Base-by-base conservation (phyloP, 2,797 vertebrate genomes). In the Clarias pachynema region DNA sequence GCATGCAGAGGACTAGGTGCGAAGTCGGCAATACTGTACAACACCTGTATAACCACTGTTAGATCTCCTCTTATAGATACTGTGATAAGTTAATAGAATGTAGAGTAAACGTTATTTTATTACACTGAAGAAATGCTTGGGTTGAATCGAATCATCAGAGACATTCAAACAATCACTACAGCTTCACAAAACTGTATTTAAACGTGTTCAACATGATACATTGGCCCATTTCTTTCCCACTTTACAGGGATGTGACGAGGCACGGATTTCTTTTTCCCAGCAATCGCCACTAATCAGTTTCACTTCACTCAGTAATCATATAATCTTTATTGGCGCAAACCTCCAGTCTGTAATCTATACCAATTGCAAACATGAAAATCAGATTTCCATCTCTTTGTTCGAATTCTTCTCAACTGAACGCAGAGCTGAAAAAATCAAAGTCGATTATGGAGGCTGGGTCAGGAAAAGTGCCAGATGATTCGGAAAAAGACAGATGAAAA, bases 341-440 rank as follows among this genome's bases (percentile, higher is more conserved):
- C 16, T 80, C 37, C 78, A 20, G 14, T 8, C 82, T 63, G 10
- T 9, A 65, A 83, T 74, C 59, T n/a, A 34, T 8, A 66, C 20
- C 60, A 26, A 26, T 24, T 44, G 5, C 59, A 44, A 26, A 44
- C 24, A 63, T 44, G 7, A 44, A 20, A 2, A 80, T 80, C 20
- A 6, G 78, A 4, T n/a, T 40, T 79, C 18, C 60, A 37, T 34
- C 20, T 60, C 8, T 10, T 16, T 15, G 29, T 65, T 80, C 2
- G 5, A 20, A 49, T 49, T 49, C 37, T 66, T 66, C 79, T 20
- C 20, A 80, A 66, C n/a, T 1, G 5, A 12, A 3, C 8, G 49
- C 40, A 65, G 4, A 49, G 62, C 79, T 65, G 10, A 49, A 53
- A 74, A 74, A 79, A 79, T 65, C 60, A 20, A 80, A 53, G 24